Percentiles rank a stretch among this genome's conserved stretches.
phyloP scores from a whole-genome alignment of 2,113 vertebrate species.

The Epinephelus lanceolatus region DNA sequence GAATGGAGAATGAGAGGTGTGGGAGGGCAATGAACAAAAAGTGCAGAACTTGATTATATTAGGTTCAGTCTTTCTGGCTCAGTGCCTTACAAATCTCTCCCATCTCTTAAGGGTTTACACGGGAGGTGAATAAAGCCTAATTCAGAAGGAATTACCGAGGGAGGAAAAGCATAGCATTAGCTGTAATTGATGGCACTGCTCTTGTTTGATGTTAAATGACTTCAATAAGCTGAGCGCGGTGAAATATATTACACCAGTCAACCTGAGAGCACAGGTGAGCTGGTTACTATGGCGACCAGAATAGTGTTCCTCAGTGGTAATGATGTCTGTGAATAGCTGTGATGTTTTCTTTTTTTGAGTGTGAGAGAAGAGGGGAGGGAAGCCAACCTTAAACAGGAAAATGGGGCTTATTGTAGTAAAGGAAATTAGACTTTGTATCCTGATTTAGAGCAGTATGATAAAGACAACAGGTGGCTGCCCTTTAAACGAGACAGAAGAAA shows the following conservation, averaged over 20 bases:
- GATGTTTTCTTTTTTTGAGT: slow-evolving; percentile 13
- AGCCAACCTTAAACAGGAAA: background rate
- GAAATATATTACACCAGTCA: slow-evolving; percentile 81
- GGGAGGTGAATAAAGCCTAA: slow-evolving; percentile 69
- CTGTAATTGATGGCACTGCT: slow-evolving; percentile 79
- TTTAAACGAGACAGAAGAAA: slow-evolving; percentile 27
- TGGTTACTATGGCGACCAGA: slow-evolving; percentile 75
- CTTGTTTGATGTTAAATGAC: slow-evolving; percentile 84
- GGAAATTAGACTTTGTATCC: slow-evolving; percentile 33
- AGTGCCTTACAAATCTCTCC: slow-evolving; percentile 59
- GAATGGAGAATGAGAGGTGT: slow-evolving; percentile 61
- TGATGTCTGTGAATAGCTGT: slow-evolving; percentile 68
- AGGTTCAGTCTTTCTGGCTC: slow-evolving; percentile 53
- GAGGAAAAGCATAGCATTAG: slow-evolving; percentile 75
- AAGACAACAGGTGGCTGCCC: slow-evolving; percentile 44
- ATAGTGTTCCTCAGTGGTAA: slow-evolving; percentile 70
- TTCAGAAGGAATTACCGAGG: slow-evolving; percentile 71
- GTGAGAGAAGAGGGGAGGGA: background rate
- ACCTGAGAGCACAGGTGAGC: slow-evolving; percentile 81
- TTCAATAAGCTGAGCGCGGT: slow-evolving; percentile 78
- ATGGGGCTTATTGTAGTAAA: slow-evolving; percentile 37
- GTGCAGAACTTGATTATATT: slow-evolving; percentile 74
- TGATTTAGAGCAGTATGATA: background rate
- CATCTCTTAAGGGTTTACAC: slow-evolving; percentile 69
- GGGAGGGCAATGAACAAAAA: slow-evolving; percentile 68